Evolutionary conservation across 2,888 invertebrate species (phyloP), one percentile per base, ranked within the genome.

Genomic region (Perithous albicinctus): DNA sequence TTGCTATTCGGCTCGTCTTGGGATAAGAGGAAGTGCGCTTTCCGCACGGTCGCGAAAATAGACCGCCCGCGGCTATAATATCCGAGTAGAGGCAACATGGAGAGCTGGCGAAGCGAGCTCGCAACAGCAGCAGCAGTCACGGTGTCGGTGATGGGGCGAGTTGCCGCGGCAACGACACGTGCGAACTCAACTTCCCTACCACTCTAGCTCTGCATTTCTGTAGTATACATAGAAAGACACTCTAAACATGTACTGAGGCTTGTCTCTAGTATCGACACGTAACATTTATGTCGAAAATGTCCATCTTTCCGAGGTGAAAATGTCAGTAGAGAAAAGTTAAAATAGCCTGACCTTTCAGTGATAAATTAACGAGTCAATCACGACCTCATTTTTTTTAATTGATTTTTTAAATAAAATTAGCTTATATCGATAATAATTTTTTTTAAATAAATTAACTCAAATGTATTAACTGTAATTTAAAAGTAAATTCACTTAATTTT

Each of bases 11-110:
- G 72, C 26, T 63, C 78, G 59, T 48, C 51, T 46, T 41, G 72
- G 59, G 23, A 43, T 51, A 66, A 69, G 85, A 83, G 86, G 82
- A 84, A 87, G 84, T 82, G 84, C 78, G 82, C 85, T 88, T 88
- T 87, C 84, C 86, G 86, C 83, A 85, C 32, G 59, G 79, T 79
- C 84, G 86, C 87, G 85, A 88, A 88, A 88, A 88, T 88, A 88
- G 88, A 85, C 84, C 79, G 79, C 84, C 79, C 63, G 86, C 78
- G 66, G 72, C 48, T 29, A 43, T 10, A 15, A 43, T 66, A 54
- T 75, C 54, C 20, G 18, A 35, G 61, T 20, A 64, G 54, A 63
- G 63, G 63, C 41, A 46, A 64, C 61, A 67, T 38, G 43, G 20
- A 20, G 48, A 63, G 61, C 15, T 29, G 29, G 69, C 20, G 69